Conservation (phyloP, 1,140 invertebrate genomes). For the Caerostris darwini region DNA sequence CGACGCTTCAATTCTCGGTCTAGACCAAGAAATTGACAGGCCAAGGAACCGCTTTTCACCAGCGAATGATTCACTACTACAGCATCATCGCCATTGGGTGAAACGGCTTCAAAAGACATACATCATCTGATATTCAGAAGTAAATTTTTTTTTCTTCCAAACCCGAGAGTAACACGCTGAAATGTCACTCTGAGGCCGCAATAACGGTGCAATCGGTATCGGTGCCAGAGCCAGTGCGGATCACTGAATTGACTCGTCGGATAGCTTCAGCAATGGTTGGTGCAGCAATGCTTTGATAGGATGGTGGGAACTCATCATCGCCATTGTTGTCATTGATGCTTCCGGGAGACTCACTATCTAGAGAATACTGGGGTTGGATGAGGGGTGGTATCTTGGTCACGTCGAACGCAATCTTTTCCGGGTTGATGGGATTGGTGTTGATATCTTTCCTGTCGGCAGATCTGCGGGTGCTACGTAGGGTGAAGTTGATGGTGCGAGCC, state of each 20-base stretch:
- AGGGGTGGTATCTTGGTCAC: slow-evolving; percentile 72
- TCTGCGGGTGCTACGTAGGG: slow-evolving; percentile 68
- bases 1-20: slow-evolving; percentile 74
- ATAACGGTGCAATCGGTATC: slow-evolving; percentile 76
- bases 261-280: slow-evolving; percentile 73
- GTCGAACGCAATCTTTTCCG: slow-evolving; percentile 69
- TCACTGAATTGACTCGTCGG: slow-evolving; percentile 70
- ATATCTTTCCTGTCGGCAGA: slow-evolving; percentile 30
- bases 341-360: slow-evolving; percentile 68
- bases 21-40: slow-evolving; percentile 74
- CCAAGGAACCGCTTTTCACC: slow-evolving; percentile 75
- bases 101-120: slow-evolving; percentile 68
- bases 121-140: slow-evolving; percentile 70
- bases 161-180: neutral
- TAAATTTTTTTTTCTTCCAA: slow-evolving; percentile 12
- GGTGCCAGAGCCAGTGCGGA: slow-evolving; percentile 65
- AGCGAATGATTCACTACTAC: slow-evolving; percentile 75
- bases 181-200: slow-evolving; percentile 70
- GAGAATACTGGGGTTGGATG: slow-evolving; percentile 65
- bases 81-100: slow-evolving; percentile 74
- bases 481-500: slow-evolving; percentile 77
- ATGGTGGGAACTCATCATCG: slow-evolving; percentile 60
- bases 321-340: slow-evolving; percentile 52
- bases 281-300: slow-evolving; percentile 70
- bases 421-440: neutral